A percentile compares a stretch with the other conserved stretches of the same genome.
phyloP scores from a whole-genome alignment of 2,797 vertebrate genomes.

The Silurus aristotelis region DNA sequence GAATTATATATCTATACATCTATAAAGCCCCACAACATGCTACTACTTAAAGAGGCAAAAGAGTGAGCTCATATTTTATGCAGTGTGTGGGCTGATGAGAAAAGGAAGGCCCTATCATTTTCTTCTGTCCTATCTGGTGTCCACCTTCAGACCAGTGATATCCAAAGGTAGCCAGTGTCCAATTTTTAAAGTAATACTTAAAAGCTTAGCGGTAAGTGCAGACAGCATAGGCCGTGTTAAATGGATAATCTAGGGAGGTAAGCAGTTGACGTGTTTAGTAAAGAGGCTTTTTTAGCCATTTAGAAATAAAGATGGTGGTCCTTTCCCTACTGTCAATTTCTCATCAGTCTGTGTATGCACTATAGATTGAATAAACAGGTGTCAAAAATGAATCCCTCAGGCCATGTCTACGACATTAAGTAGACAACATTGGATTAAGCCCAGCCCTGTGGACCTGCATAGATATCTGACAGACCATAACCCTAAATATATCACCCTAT shows the following conservation, averaged over 20 bases:
- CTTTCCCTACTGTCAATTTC: not conserved
- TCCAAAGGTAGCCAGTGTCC: constrained; percentile 20
- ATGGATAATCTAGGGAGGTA: not conserved
- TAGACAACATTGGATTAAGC: constrained; percentile 39
- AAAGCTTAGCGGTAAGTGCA: not conserved
- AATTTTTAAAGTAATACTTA: constrained; percentile 29
- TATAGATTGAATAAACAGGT: constrained; percentile 1
- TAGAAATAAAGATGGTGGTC: not conserved
- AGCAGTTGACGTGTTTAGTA: not conserved
- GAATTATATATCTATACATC: constrained; percentile 73
- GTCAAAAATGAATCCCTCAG: constrained; percentile 5
- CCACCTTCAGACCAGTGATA: constrained; percentile 29
- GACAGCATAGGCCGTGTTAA: not conserved
- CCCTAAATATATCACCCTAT: constrained; percentile 70
- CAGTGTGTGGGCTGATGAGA: constrained; percentile 54
- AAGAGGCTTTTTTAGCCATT: not conserved
- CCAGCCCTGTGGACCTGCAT: constrained; percentile 31
- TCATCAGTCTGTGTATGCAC: not conserved
- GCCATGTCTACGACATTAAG: constrained; percentile 17
- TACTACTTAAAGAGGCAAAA: constrained; percentile 53
- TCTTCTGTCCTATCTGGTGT: constrained; percentile 42
- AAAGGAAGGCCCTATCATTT: constrained; percentile 42
- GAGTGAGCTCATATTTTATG: constrained; percentile 71
- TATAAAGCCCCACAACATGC: constrained; percentile 49
- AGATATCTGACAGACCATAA: constrained; percentile 65